Evolutionary conservation across 1,140 invertebrate genomes (phyloP), one percentile per base, ranked within the genome.

Genomic region (Bombus waltoni): DNA sequence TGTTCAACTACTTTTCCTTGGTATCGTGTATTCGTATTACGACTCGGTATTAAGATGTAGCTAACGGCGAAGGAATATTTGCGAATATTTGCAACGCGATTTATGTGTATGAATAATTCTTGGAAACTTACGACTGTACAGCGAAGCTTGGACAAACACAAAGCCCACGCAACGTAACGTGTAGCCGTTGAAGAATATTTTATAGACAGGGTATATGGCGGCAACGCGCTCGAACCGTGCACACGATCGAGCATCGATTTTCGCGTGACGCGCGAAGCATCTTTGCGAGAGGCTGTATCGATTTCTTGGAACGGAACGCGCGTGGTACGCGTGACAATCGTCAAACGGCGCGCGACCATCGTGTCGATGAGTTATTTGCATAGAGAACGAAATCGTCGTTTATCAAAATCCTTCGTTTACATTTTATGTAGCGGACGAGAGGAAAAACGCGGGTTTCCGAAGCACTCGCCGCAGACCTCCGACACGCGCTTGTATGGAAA

Each of bases 331-430:
- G 74, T 57, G 75, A 65, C 75, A 77, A 71, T 78, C 22, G 82
- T 70, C 42, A 57, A 80, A 85, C 76, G 75, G 18, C 35, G 22
- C 25, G 40, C 66, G n/a, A 15, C 15, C 28, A 62, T 22, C 47
- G 82, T 44, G 57, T 83, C 73, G 74, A n/a, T 62, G 62, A 18
- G 35, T 0, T 22, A 85, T 85, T 85, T 85, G 83, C 83, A 85
- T 85, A 85, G 57, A 80, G 83, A 85, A 71, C 83, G 83, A 85
- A 80, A 85, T 85, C 83, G 83, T 85, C 70, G 83, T 85, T 85
- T 85, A 79, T 85, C 77, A 73, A 79, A 84, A 84, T 84, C 75
- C 82, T 66, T 28, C 65, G 66, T 84, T 84, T 79, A 84, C 82
- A 84, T 59, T 79, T 66, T 79, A 68, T 25, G 74, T n/a, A 32